Conservation (phyloP, 2,888 invertebrate species). For the Norana najaformis region DNA sequence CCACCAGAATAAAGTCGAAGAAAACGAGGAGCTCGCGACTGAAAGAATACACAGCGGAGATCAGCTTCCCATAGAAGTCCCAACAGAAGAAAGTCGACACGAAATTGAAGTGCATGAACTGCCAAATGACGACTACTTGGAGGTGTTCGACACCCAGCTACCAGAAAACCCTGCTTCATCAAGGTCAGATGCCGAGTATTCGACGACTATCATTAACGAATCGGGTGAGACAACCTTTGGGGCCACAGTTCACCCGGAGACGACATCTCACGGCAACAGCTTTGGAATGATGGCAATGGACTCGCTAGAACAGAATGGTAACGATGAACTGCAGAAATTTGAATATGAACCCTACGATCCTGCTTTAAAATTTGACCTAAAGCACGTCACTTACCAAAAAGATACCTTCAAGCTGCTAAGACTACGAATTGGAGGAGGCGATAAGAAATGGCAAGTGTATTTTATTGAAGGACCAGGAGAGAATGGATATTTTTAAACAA, state of each 20-base stretch:
- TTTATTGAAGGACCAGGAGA: background rate
- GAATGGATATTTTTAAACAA: background rate
- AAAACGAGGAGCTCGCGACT: background rate
- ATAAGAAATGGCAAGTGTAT: background rate
- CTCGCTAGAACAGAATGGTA: background rate
- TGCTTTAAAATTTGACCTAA: background rate
- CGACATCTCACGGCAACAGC: background rate
- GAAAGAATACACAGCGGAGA: background rate
- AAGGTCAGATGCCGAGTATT: background rate
- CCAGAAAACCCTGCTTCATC: background rate
- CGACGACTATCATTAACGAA: background rate
- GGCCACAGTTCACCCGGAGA: background rate
- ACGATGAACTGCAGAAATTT: background rate
- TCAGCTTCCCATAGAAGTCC: background rate
- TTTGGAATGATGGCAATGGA: background rate
- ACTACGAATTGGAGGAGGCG: background rate
- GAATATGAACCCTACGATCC: background rate
- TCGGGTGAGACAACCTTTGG: background rate
- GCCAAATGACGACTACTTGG: background rate
- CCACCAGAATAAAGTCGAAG: background rate
- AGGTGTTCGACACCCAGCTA: background rate
- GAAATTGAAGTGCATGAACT: background rate
- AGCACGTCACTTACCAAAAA: background rate
- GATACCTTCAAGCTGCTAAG: background rate
- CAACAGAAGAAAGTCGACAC: background rate